Percentiles rank a stretch among this genome's conserved stretches.
These are phyloP conservation scores for Poeciliopsis turrubarensis DNA, from an alignment of 2,113 vertebrate genomes.

Conservation along the genomic window DNA sequence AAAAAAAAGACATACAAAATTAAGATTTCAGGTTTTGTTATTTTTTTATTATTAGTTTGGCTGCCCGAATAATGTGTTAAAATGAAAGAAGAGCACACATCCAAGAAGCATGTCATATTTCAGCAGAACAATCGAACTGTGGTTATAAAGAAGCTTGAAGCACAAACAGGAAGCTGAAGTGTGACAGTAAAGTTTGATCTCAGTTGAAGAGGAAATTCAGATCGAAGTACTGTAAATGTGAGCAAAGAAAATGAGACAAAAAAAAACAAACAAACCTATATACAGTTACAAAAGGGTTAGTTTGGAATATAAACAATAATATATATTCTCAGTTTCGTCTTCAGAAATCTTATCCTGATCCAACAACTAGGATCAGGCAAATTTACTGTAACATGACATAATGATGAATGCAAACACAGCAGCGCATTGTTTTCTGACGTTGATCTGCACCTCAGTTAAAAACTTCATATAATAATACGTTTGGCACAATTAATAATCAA, in stretches of 20 bases:
- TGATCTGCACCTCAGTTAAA: not conserved
- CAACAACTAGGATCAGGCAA: not conserved
- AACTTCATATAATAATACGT: not conserved
- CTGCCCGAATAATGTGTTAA: not conserved
- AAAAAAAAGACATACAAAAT: not conserved
- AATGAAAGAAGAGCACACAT: not conserved
- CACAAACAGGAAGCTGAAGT: not conserved
- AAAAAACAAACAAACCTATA: not conserved
- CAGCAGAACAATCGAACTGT: not conserved
- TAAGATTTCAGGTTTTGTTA: not conserved
- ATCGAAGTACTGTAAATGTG: not conserved
- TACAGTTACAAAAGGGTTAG: not conserved
- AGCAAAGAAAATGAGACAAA: not conserved
- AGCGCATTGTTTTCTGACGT: not conserved
- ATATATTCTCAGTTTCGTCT: conserved; percentile 15
- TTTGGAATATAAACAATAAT: not conserved
- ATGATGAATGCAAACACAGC: not conserved
- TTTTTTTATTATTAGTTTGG: not conserved
- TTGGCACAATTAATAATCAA: too few species aligned
- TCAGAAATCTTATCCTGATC: not conserved
- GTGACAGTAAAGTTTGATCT: not conserved
- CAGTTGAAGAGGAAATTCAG: not conserved
- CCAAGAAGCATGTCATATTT: not conserved
- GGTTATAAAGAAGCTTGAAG: not conserved
- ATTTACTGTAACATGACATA: not conserved